Evolutionary conservation across 2,888 invertebrate species (phyloP), one percentile per base, ranked within the genome.

Genomic region (Synergus japonicus): DNA sequence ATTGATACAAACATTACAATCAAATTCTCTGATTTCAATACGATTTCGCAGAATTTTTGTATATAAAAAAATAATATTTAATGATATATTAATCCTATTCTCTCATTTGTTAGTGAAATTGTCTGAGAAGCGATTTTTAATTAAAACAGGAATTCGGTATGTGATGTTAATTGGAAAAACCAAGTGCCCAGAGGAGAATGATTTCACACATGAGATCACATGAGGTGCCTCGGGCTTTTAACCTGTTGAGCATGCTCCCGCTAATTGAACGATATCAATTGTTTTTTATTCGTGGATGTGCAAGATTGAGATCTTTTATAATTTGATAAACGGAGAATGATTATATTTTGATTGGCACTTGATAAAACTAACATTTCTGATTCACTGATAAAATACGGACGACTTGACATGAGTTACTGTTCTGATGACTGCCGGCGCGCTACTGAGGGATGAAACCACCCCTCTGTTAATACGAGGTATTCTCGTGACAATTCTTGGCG

Each of bases 391-490:
- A 54, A 73, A 37, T 37, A 37, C 4, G 49, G 13, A 43, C 22
- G 37, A 82, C 76, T 79, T 79, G 54, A 78, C 76, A 79, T 82
- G 78, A 49, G 79, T 83, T 84, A 79, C 77, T 82, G 83, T 83
- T 80, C 83, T 82, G 78, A 79, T 84, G 80, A 79, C 80, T 77
- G 84, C 81, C 85, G 84, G 83, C 84, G 84, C 85, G 82, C 82
- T 82, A 87, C 87, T 87, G 87, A 85, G 82, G 85, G 79, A 82
- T 82, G 77, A 77, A 76, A 82, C 83, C 83, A 82, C 82, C 83
- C 84, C 49, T 37, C n/a, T 10, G 29, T n/a, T 54, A n/a, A 37
- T 37, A n/a, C 49, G 29, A 73, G 37, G 46, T 4, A 73, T 73
- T 54, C 29, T 73, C 29, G 37, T 37, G 9, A 4, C 54, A 73